phyloP scores from a whole-genome alignment of 2,888 invertebrate species.

The Pheosia tremula region DNA sequence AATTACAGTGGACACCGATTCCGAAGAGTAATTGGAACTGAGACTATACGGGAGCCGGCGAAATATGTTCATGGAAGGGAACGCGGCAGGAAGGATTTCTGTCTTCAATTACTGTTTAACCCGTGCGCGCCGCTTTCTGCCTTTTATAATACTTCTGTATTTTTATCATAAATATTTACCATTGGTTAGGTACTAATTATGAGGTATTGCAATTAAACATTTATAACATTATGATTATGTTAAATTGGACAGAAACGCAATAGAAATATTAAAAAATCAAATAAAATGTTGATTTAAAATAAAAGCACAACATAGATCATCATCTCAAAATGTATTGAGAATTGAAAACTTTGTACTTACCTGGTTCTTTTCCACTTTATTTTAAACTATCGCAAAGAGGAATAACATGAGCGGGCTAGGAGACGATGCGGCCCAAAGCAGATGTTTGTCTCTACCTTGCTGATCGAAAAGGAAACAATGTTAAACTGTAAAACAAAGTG shows the following conservation, averaged over 20 bases:
- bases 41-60: constrained; percentile 67
- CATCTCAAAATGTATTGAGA: constrained; percentile 6
- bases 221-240: no score
- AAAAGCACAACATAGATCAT: constrained; percentile 6
- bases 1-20: constrained; percentile 83
- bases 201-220: no score
- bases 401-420: constrained; percentile 51
- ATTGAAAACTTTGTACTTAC: constrained; percentile 12
- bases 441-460: constrained; percentile 59
- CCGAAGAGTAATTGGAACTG: constrained; percentile 82
- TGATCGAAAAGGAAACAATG: constrained; percentile 77
- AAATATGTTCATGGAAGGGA: constrained; percentile 62
- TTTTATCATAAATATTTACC: background rate
- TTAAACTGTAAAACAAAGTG: constrained; percentile 76
- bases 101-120: constrained; percentile 50
- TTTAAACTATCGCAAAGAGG: constrained; percentile 50
- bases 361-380: constrained; percentile 18
- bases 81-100: constrained; percentile 52
- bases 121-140: constrained; percentile 20
- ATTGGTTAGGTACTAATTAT: no score
- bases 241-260: no score
- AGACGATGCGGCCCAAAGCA: constrained; percentile 57
- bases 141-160: background rate
- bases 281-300: background rate
- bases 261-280: no score